These are phyloP conservation scores for Tenebrosternarchus preto DNA, from an alignment of 2,113 vertebrate genomes.

Conservation along the genomic window DNA sequence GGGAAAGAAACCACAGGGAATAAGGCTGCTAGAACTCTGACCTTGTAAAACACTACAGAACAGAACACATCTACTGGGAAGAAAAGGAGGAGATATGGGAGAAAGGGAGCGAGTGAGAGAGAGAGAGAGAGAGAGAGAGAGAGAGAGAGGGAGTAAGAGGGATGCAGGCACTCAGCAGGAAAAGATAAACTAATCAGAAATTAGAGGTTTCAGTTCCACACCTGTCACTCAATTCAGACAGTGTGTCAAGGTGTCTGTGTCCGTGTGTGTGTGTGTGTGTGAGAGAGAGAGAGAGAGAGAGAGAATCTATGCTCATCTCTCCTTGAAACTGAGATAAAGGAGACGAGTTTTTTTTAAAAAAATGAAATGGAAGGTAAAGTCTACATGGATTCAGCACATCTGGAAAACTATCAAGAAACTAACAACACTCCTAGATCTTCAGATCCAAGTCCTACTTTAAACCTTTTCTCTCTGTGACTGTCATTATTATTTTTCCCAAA, in stretches of 20 bases:
- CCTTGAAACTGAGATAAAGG: conserved; percentile 16
- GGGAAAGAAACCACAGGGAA: conserved; percentile 19
- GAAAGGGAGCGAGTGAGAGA: neutral
- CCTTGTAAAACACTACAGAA: conserved; percentile 21
- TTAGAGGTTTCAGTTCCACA: conserved; percentile 41
- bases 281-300: too few species aligned
- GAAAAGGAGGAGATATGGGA: neutral
- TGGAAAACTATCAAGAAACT: too few species aligned
- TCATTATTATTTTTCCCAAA: too few species aligned
- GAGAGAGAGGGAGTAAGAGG: neutral
- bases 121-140: neutral
- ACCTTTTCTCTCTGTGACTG: too few species aligned
- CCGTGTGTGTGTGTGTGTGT: neutral
- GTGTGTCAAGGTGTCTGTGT: neutral
- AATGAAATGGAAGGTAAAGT: conserved; percentile 3
- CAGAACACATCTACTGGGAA: conserved; percentile 5
- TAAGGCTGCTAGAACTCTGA: conserved; percentile 19
- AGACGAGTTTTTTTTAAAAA: neutral
- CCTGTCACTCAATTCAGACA: conserved; percentile 27
- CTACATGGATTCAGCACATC: neutral
- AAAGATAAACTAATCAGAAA: conserved; percentile 43
- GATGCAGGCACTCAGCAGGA: neutral
- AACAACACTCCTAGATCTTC: too few species aligned
- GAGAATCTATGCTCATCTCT: neutral
- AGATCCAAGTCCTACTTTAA: too few species aligned